phyloP scores from a whole-genome alignment of 2,888 invertebrate species.

The Melanargia galathea region DNA sequence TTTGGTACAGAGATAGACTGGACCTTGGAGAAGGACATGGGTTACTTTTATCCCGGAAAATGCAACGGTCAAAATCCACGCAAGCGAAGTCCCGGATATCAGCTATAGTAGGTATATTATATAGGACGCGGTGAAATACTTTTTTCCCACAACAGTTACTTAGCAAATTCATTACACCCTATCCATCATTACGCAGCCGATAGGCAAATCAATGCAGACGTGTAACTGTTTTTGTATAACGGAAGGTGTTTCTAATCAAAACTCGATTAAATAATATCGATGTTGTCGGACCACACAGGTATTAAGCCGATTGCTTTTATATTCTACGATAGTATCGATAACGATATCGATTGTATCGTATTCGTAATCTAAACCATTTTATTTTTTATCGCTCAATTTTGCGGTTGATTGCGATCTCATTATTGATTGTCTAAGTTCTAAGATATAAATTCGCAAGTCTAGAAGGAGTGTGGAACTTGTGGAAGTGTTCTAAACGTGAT shows the following conservation, averaged over 20 bases:
- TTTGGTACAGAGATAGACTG: too few relatives aligned
- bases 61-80: too few relatives aligned
- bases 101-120: neutral
- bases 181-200: constrained; percentile 21
- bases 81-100: too few relatives aligned
- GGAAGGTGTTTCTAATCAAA: constrained; percentile 42
- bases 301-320: constrained; percentile 17
- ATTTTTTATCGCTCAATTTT: neutral
- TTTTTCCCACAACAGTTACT: constrained; percentile 13
- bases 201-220: constrained; percentile 26
- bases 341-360: constrained; percentile 14
- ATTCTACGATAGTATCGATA: constrained; percentile 9
- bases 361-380: neutral
- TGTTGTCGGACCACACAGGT: constrained; percentile 36
- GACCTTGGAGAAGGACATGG: too few relatives aligned
- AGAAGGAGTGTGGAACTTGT: too few relatives aligned
- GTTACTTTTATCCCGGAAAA: too few relatives aligned
- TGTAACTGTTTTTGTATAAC: constrained; percentile 30
- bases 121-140: neutral
- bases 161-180: constrained; percentile 19
- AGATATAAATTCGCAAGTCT: too few relatives aligned
- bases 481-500: too few relatives aligned
- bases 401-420: neutral
- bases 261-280: constrained; percentile 33
- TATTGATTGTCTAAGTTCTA: neutral